Base-by-base conservation (phyloP, 2,888 invertebrate species). In the Caenorhabditis afra region DNA sequence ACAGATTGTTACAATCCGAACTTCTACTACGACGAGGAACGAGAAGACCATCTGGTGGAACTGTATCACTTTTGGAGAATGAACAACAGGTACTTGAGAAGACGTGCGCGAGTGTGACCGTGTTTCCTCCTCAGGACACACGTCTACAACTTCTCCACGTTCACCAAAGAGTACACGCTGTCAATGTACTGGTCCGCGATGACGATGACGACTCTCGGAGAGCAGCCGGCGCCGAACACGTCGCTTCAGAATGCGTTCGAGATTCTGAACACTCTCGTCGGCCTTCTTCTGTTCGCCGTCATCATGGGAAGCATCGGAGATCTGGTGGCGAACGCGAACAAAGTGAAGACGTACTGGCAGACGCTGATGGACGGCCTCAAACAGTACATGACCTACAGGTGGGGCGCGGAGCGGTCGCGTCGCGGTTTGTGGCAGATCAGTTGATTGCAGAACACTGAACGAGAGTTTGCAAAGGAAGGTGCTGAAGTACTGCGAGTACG, bases 161-260 rank as follows among this genome's bases (percentile, higher is more conserved):
- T 85, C 45, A 79, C 82, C 14, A 87, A 86, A 45, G 81, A 87
- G 45, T 87, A 87, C 68, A 76, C 82, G 0, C 66, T 86, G 4
- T 81, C 83, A 0, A 82, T 87, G 79, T 87, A 87, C 50, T 87
- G 87, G 87, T 85, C 84, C 1, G 82, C 86, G 3, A 70, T 87
- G 79, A 87, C 87, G 1, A 85, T 87, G 77, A 86, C 87, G 1
- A 87, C 87, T 12, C 59, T 87, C 1, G 87, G 87, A 44, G 86
- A 87, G 57, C 87, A 86, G 81, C 87, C 85, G 1, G 77, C 84
- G 37, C 86, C 84, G 8, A 80, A 86, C 45, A 71, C 82, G 2
- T 74, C 82, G 0, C 52, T 75, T 22, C 84, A 86, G 49, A 83
- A 81, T 41, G 45, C 76, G 0, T 84, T 86, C 49, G 85, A 85